Evolutionary conservation across 2,888 invertebrate species (phyloP), one percentile per base, ranked within the genome.

Genomic region (Hyposoter didymator): DNA sequence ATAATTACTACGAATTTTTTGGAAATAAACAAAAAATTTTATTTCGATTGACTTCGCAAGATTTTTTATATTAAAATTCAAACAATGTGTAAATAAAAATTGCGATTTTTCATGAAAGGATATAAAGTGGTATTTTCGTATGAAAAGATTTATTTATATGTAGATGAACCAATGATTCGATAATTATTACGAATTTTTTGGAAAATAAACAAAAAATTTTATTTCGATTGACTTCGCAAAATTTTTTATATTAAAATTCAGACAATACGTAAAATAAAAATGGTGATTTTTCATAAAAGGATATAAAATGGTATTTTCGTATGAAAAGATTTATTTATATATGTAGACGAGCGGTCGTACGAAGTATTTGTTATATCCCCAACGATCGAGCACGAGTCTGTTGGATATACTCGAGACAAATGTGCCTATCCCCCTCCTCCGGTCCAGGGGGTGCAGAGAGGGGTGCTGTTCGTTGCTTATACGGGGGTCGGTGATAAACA

Each of bases 401-500:
- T 72, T 49, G 79, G 64, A 76, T 79, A 76, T 79, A 49, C 91
- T 89, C 91, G 90, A 92, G 93, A 93, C 91, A 93, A 93, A 93
- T 93, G 92, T 90, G 91, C 90, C 90, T 88, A 88, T 88, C 39
- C 83, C 47, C 45, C 19, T 45, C 49, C 22, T 84, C 90, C 88
- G 90, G 89, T 90, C 91, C 89, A 87, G 89, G 89, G 89, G 89
- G 89, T 86, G 90, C 87, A 82, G 86, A 78, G 85, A 88, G 87
- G 89, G 90, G 89, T 88, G 85, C 75, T 76, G 76, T 49, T 80
- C 17, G 67, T 52, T 80, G 76, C 83, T 73, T 85, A 88, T 90
- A 92, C 90, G 93, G 92, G 93, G 92, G 92, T 91, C 93, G 92
- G 93, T 94, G 93, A 94, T 94, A 93, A 94, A 94, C 94, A 93